Conservation (phyloP, 2,888 invertebrate species). For the Resseliella maxima region DNA sequence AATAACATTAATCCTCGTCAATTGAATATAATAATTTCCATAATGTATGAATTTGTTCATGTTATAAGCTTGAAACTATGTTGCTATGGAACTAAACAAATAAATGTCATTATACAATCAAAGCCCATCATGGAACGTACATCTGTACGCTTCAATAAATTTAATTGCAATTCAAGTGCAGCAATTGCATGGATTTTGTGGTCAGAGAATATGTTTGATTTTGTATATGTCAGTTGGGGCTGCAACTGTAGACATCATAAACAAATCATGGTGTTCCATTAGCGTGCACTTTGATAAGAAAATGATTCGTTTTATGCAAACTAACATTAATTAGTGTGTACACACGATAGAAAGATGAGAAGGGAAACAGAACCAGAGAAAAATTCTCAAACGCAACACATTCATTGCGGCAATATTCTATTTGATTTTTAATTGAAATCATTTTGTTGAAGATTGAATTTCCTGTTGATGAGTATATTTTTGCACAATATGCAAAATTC, state of each 20-base stretch:
- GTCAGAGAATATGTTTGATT: not conserved
- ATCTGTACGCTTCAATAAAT: not conserved
- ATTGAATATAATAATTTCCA: not conserved
- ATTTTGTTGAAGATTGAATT: not conserved
- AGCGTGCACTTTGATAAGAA: not conserved
- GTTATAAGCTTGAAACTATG: not conserved
- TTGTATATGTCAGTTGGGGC: not conserved
- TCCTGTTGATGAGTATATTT: not conserved
- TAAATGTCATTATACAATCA: not conserved
- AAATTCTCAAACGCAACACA: not conserved
- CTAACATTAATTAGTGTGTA: conserved; percentile 9
- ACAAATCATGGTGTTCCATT: conserved; percentile 29
- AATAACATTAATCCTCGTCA: not conserved
- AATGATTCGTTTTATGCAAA: not conserved
- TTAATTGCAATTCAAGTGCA: not conserved
- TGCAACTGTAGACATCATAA: not conserved
- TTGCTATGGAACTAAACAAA: not conserved
- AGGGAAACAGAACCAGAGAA: too few relatives aligned
- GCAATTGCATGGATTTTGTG: conserved; percentile 17
- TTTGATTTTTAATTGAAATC: not conserved
- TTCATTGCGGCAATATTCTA: not conserved
- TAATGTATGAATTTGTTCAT: not conserved
- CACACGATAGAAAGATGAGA: not conserved
- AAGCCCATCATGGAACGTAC: not conserved
- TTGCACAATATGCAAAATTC: not conserved